phyloP scores from a whole-genome alignment of 1,140 invertebrate genomes.

The Drosophila rufa region DNA sequence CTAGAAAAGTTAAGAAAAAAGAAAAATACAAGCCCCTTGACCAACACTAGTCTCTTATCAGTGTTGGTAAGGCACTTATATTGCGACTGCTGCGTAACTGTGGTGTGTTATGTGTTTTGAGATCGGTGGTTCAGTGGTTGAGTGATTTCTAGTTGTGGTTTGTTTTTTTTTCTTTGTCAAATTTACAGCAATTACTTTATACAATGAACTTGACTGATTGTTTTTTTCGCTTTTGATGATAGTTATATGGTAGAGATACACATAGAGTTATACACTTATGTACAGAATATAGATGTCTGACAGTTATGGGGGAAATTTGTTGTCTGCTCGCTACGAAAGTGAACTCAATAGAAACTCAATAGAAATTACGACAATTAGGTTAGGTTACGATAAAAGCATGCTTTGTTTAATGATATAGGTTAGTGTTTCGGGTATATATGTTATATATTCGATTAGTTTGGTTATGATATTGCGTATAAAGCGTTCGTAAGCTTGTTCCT shows the following conservation, averaged over 20 bases:
- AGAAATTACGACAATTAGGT: not conserved
- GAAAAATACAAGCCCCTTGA: not conserved
- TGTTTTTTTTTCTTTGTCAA: conserved; percentile 32
- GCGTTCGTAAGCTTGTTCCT: conserved; percentile 70
- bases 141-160: conserved; percentile 15
- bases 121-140: conserved; percentile 21
- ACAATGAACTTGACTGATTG: conserved; percentile 46
- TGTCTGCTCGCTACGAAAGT: conserved; percentile 56
- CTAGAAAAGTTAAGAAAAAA: conserved; percentile 16
- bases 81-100: conserved; percentile 8
- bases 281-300: conserved; percentile 49
- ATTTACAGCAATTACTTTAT: conserved; percentile 82
- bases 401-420: conserved; percentile 1
- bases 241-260: conserved; percentile 16
- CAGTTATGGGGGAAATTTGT: conserved; percentile 80
- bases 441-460: conserved; percentile 7
- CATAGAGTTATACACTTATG: conserved; percentile 28
- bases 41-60: not conserved
- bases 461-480: conserved; percentile 41
- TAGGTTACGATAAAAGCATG: conserved; percentile 16
- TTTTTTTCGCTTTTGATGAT: conserved; percentile 23
- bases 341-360: conserved; percentile 32
- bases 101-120: conserved; percentile 14
- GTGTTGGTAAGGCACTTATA: conserved; percentile 3
- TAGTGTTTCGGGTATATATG: conserved; percentile 18